Conservation (phyloP, 2,797 vertebrate species). For the Selene dorsalis region DNA sequence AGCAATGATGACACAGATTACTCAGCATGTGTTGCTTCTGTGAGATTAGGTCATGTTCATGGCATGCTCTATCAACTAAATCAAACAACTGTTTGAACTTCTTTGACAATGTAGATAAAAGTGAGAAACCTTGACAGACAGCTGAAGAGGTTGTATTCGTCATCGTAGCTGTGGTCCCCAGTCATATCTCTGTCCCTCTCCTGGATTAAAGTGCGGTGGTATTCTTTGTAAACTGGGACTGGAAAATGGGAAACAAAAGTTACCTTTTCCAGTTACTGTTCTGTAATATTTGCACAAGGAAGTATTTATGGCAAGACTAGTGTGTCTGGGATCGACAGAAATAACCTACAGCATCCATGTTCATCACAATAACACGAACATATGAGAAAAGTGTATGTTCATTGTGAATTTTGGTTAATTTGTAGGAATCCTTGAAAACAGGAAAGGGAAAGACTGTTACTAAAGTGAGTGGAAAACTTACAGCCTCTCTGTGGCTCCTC, state of each 20-base stretch:
- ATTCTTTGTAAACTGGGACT: conserved; percentile 84
- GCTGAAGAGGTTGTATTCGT: conserved; percentile 83
- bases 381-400: neutral
- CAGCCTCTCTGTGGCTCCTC: conserved; percentile 83
- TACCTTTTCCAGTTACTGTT: neutral
- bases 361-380: neutral
- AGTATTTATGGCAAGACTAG: neutral
- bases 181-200: conserved; percentile 82
- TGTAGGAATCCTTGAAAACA: neutral
- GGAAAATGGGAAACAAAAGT: conserved; percentile 28
- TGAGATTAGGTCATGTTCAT: neutral
- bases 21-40: neutral
- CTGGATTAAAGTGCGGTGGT: conserved; percentile 79
- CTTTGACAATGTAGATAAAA: neutral
- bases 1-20: neutral
- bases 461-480: conserved; percentile 75
- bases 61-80: neutral
- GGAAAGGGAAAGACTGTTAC: neutral
- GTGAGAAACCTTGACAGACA: conserved; percentile 84
- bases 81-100: neutral
- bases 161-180: conserved; percentile 67
- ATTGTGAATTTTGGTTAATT: neutral
- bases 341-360: neutral
- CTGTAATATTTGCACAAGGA: neutral
- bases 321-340: neutral